Conservation (phyloP, 2,113 vertebrate genomes). For the Pristiophorus japonicus region DNA sequence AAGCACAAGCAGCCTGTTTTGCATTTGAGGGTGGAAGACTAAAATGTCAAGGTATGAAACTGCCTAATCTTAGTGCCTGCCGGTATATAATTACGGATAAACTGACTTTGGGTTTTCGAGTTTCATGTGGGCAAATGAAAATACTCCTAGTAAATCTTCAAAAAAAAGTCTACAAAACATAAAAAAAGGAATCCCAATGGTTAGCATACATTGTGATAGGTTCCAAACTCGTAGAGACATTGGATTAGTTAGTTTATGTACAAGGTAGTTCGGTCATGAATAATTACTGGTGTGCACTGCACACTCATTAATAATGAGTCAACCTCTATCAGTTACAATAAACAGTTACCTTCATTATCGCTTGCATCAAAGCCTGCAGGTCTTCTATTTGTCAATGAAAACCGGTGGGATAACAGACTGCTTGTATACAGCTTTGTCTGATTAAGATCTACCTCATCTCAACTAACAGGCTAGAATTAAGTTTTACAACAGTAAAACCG, state of each 20-base stretch:
- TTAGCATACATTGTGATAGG: no score
- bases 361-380: neutral
- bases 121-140: neutral
- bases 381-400: conserved; percentile 17
- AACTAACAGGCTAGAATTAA: neutral
- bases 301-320: conserved; percentile 21
- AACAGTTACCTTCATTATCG: conserved; percentile 30
- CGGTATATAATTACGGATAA: neutral
- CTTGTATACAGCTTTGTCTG: conserved; percentile 30
- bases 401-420: neutral
- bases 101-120: neutral
- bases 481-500: neutral
- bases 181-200: neutral
- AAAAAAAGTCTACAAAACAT: neutral
- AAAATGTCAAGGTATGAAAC: neutral
- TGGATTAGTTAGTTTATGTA: conserved; percentile 24
- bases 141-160: neutral
- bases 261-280: conserved; percentile 15
- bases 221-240: neutral
- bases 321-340: conserved; percentile 34
- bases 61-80: neutral
- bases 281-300: conserved; percentile 25
- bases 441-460: conserved; percentile 30
- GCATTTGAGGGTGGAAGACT: neutral
- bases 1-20: neutral